Evolutionary conservation across 2,888 invertebrate genomes (phyloP).

Genomic region (Silvanus unidentatus): DNA sequence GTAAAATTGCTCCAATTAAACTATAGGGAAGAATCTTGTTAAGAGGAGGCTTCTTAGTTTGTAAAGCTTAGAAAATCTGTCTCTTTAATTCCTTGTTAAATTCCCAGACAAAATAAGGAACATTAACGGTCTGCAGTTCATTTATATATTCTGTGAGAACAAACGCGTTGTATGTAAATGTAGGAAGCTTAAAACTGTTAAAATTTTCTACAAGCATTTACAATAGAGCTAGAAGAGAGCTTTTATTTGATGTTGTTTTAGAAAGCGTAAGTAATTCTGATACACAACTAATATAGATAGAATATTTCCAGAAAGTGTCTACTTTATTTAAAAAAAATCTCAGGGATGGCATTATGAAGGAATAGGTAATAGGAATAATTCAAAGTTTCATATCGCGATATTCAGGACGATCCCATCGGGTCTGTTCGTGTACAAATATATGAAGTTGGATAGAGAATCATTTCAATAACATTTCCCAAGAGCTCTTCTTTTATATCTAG

Average conservation of each 20-base stretch:
- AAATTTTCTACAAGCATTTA: slow-evolving; percentile 12
- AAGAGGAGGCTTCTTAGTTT: slow-evolving; percentile 28
- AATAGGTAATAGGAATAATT: too few relatives aligned
- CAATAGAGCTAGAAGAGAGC: neutral
- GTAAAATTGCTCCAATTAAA: slow-evolving; percentile 25
- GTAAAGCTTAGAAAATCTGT: slow-evolving; percentile 34
- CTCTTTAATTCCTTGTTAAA: slow-evolving; percentile 34
- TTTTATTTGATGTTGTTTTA: too few relatives aligned
- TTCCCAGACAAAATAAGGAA: slow-evolving; percentile 30
- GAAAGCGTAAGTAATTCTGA: too few relatives aligned
- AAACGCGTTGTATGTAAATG: slow-evolving; percentile 22
- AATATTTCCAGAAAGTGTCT: too few relatives aligned
- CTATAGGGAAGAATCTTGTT: slow-evolving; percentile 29
- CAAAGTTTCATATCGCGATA: slow-evolving; percentile 24
- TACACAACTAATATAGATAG: too few relatives aligned
- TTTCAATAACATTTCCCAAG: slow-evolving; percentile 29
- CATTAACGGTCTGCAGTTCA: slow-evolving; percentile 30
- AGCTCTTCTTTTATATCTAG: slow-evolving; percentile 18
- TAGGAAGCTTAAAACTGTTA: slow-evolving; percentile 20
- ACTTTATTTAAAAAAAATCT: too few relatives aligned
- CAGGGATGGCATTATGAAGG: too few relatives aligned
- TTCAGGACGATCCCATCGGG: slow-evolving; percentile 24
- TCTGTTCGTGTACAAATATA: slow-evolving; percentile 15
- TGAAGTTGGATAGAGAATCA: slow-evolving; percentile 20
- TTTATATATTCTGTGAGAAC: slow-evolving; percentile 26